These are phyloP conservation scores for Polyergus mexicanus DNA, from an alignment of 1,140 invertebrate genomes.

Conservation along the genomic window DNA sequence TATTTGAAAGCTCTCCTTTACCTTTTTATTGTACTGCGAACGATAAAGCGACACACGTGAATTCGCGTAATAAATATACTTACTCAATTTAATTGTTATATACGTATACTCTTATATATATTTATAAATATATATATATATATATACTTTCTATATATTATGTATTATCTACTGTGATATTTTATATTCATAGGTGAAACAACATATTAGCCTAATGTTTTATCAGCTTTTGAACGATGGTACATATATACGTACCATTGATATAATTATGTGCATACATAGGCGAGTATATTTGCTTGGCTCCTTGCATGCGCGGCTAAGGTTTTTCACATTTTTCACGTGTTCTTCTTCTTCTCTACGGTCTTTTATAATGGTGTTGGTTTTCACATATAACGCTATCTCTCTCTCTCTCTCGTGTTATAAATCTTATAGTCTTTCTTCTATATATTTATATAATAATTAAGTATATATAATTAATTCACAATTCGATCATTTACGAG, in stretches of 20 bases:
- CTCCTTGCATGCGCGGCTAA: constrained; percentile 63
- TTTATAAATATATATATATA: constrained; percentile 65
- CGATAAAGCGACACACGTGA: constrained; percentile 28
- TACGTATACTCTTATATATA: constrained; percentile 40
- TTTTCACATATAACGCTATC: constrained; percentile 62
- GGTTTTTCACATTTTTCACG: constrained; percentile 61
- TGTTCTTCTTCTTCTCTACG: constrained; percentile 59
- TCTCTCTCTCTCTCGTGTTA: too few relatives aligned
- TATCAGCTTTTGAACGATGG: constrained; percentile 60
- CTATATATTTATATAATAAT: constrained; percentile 48
- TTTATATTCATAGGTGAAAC: constrained; percentile 59
- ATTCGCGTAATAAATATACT: constrained; percentile 37
- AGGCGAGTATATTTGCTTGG: constrained; percentile 70
- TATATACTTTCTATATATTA: constrained; percentile 48
- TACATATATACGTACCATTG: constrained; percentile 47
- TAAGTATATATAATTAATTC: constrained; percentile 58
- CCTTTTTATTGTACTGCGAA: constrained; percentile 44
- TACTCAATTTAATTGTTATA: constrained; percentile 19
- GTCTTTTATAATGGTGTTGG: constrained; percentile 66
- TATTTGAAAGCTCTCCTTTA: constrained; percentile 60
- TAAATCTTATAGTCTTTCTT: constrained; percentile 6
- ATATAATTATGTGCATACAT: constrained; percentile 67
- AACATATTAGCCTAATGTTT: constrained; percentile 47
- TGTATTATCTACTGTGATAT: constrained; percentile 58
- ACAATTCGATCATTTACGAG: constrained; percentile 42